Evolutionary conservation across 2,888 invertebrate species (phyloP).

Genomic region (Leptarthrus brevirostris): DNA sequence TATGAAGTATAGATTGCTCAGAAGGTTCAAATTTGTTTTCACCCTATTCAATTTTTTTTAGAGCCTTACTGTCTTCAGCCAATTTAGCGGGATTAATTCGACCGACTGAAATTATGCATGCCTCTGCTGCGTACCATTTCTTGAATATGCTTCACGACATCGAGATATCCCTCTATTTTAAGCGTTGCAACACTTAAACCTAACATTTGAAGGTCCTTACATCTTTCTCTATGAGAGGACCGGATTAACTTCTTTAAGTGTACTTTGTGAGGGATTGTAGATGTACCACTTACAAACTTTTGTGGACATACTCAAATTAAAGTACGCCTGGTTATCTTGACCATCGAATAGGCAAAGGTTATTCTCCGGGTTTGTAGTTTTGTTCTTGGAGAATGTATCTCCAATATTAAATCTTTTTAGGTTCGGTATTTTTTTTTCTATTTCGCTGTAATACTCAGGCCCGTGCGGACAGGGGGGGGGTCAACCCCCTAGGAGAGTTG

Average conservation of each 20-base stretch:
- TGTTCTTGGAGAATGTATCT: constrained; percentile 40
- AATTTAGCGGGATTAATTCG: constrained; percentile 95
- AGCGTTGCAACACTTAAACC: constrained; percentile 94
- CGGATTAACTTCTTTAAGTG: constrained; percentile 65
- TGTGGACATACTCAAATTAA: constrained; percentile 72
- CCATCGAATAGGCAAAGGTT: constrained; percentile 76
- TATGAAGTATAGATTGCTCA: no score
- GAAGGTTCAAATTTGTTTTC: no score
- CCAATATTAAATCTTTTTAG: no score
- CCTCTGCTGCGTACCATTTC: constrained; percentile 77
- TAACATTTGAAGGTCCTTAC: constrained; percentile 87
- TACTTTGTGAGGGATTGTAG: constrained; percentile 68
- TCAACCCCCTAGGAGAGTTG: no score
- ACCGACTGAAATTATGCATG: constrained; percentile 92
- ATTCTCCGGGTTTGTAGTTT: constrained; percentile 61
- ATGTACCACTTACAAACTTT: constrained; percentile 72
- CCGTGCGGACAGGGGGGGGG: no score
- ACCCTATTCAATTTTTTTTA: no score
- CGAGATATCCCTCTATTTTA: constrained; percentile 82
- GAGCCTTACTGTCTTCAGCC: no score
- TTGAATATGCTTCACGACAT: constrained; percentile 80
- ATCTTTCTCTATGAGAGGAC: constrained; percentile 84
- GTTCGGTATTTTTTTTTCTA: no score
- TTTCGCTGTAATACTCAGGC: no score
- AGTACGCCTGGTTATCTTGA: constrained; percentile 72